Base-by-base conservation (phyloP, 2,888 invertebrate genomes). In the Gibbula magus region DNA sequence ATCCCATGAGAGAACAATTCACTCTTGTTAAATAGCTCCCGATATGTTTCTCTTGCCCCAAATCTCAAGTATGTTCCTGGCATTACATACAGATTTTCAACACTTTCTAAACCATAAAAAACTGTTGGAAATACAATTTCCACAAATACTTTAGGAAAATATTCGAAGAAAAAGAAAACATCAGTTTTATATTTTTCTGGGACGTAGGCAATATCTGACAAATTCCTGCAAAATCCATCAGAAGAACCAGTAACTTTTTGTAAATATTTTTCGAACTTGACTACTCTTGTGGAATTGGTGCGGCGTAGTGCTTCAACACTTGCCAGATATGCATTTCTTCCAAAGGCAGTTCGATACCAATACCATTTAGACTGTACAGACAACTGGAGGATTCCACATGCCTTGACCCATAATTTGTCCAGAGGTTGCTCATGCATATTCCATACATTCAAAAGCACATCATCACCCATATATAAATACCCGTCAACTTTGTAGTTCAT, bases 391-490 rank as follows among this genome's bases (percentile, higher is more conserved):
- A 29, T 5, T 29, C 8, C 7, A 8, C 20, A 2, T n/a, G 18
- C 10, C 18, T 25, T 13, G 35, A 20, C 39, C 77, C 77, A 77
- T 4, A 77, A 2, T 45, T 66, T 56, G 29, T 77, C 39, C n/a
- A 45, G 8, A n/a, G 61, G 77, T 16, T 66, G 16, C 16, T 5
- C 7, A 8, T 51, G 35, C 18, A 79, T 18, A 13, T 73, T 32
- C 74, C 79, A 74, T 2, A 54, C n/a, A 22, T 75, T 74, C 7
- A 85, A 39, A 67, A 79, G 78, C 75, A 80, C 80, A 18, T 70
- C 76, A 20, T 86, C 85, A 0, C 82, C 73, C 20, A 84, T n/a
- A n/a, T n/a, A n/a, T n/a, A n/a, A n/a, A n/a, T n/a, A n/a, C n/a
- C n/a, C n/a, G n/a, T n/a, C n/a, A n/a, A n/a, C n/a, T n/a, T n/a